A percentile compares a stretch with the other conserved stretches of the same genome.
phyloP scores from a whole-genome alignment of 2,888 invertebrate species.

The Congeria kusceri region DNA sequence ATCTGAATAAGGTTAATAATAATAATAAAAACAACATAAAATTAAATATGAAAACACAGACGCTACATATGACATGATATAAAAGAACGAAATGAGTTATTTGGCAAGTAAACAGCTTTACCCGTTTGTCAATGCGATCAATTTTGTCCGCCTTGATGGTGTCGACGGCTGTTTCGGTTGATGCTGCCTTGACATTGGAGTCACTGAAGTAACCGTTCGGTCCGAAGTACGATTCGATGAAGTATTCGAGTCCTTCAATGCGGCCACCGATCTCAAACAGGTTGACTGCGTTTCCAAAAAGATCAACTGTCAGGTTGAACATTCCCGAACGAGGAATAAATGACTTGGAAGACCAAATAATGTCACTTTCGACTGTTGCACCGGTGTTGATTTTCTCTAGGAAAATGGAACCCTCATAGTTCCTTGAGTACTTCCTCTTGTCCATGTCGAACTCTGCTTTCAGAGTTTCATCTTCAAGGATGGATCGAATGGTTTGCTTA shows the following conservation, averaged over 20 bases:
- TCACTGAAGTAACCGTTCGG: conserved; percentile 87
- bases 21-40: too few relatives aligned
- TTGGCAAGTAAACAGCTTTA: conserved; percentile 10
- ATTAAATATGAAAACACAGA: not conserved
- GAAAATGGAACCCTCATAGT: conserved; percentile 92
- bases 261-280: conserved; percentile 92
- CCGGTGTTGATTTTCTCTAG: conserved; percentile 92
- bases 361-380: conserved; percentile 80
- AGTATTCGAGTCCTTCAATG: conserved; percentile 94
- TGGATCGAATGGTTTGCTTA: conserved; percentile 93
- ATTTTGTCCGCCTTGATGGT: conserved; percentile 63
- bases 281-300: conserved; percentile 93
- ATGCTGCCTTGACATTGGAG: conserved; percentile 56
- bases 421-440: conserved; percentile 95
- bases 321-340: conserved; percentile 83
- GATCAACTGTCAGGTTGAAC: conserved; percentile 84
- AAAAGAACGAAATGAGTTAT: not conserved
- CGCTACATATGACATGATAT: not conserved
- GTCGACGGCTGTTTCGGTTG: conserved; percentile 59
- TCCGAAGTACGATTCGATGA: conserved; percentile 92
- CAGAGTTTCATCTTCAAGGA: conserved; percentile 93
- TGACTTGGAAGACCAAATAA: conserved; percentile 83
- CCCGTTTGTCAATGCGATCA: conserved; percentile 65
- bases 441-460: conserved; percentile 94
- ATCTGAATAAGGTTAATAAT: conserved; percentile 45